Percentiles rank a stretch among this genome's conserved stretches.
These are phyloP conservation scores for Glaucomys volans DNA, from an alignment of 2,113 vertebrate genomes.

Conservation along the genomic window DNA sequence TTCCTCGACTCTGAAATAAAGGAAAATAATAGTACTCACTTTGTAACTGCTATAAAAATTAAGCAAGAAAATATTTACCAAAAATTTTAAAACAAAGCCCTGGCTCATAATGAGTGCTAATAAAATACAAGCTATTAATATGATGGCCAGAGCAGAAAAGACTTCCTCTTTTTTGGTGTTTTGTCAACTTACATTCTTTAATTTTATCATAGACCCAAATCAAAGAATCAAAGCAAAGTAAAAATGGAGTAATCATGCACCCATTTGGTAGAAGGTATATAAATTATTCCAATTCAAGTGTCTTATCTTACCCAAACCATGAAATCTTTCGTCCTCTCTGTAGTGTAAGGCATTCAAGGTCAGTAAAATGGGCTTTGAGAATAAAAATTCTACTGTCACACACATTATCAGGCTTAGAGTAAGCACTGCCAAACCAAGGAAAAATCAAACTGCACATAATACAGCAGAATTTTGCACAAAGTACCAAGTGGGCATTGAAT, in stretches of 20 bases:
- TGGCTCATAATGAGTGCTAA: background rate
- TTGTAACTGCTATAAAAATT: background rate
- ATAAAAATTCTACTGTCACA: background rate
- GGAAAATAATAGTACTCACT: background rate
- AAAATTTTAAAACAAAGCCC: background rate
- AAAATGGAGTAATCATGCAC: background rate
- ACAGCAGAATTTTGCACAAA: background rate
- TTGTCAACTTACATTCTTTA: background rate
- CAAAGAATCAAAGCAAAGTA: background rate
- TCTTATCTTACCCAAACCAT: background rate
- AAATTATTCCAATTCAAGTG: background rate
- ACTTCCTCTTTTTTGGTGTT: background rate
- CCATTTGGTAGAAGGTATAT: background rate
- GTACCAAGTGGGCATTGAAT: background rate
- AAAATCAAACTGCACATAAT: background rate
- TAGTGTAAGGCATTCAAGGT: background rate
- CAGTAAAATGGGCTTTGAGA: background rate
- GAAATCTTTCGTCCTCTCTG: background rate
- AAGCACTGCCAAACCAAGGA: background rate
- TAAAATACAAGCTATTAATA: background rate
- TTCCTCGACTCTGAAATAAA: background rate
- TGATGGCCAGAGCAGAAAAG: background rate
- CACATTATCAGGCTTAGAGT: background rate
- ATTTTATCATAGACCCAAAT: background rate
- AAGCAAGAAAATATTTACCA: background rate